Conservation (phyloP, 2,113 vertebrate genomes). For the Marmota monax region DNA sequence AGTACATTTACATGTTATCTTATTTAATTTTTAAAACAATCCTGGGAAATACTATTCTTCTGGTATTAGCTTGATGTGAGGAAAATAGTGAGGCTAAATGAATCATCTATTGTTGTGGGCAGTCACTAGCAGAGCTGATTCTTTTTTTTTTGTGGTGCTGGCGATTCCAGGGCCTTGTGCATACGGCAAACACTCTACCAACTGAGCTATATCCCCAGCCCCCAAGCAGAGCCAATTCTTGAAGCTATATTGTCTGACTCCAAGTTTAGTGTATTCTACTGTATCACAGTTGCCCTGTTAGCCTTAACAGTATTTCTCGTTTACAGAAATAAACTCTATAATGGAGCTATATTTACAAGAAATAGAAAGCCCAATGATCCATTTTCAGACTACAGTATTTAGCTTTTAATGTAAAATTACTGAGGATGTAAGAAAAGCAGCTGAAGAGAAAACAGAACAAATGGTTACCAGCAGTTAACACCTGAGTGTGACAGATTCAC, state of each 20-base stretch:
- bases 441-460: too few species aligned
- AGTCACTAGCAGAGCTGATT: neutral
- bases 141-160: too few species aligned
- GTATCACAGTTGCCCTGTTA: neutral
- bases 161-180: too few species aligned
- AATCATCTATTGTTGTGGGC: neutral
- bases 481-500: too few species aligned
- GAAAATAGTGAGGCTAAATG: constrained; percentile 36
- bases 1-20: constrained; percentile 9
- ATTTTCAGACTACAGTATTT: too few species aligned
- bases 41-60: neutral
- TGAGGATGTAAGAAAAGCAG: too few species aligned
- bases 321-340: neutral
- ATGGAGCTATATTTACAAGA: neutral
- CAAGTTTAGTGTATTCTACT: neutral
- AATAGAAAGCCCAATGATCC: too few species aligned
- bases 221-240: neutral
- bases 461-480: too few species aligned
- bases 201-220: too few species aligned
- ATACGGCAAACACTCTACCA: too few species aligned
- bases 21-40: constrained; percentile 43
- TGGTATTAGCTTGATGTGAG: neutral
- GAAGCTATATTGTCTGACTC: neutral
- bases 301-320: constrained; percentile 16
- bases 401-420: too few species aligned